A percentile compares a stretch with the other conserved stretches of the same genome.
Conservation (phyloP, 2,797 vertebrate genomes). For the Cichlasoma orientale region DNA sequence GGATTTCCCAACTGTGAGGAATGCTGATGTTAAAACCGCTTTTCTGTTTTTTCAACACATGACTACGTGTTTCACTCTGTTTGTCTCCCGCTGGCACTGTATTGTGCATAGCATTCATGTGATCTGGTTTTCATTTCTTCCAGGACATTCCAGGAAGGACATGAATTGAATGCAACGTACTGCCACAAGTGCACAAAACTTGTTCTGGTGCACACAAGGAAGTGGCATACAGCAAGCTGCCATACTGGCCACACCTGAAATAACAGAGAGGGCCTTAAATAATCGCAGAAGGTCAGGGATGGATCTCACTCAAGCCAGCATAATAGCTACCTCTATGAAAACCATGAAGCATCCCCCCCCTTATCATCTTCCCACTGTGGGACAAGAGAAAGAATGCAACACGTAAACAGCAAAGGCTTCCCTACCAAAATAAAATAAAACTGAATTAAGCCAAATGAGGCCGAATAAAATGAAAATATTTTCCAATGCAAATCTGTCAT, state of each 20-base stretch:
- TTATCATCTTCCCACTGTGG: conserved; percentile 42
- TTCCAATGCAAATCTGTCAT: background rate
- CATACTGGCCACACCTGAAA: conserved; percentile 76
- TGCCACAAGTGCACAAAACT: conserved; percentile 52
- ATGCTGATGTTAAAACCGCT: conserved; percentile 33
- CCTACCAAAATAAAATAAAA: conserved; percentile 4
- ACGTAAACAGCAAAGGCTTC: conserved; percentile 11
- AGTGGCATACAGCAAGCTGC: conserved; percentile 60
- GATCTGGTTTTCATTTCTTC: conserved; percentile 34
- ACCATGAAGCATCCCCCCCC: conserved; percentile 41
- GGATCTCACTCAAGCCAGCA: conserved; percentile 38
- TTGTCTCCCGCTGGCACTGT: background rate
- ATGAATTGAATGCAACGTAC: conserved; percentile 38
- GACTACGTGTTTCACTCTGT: conserved; percentile 2
- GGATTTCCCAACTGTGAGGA: conserved; percentile 36
- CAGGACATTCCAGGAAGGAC: conserved; percentile 53
- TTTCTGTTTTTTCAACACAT: background rate
- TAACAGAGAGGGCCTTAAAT: conserved; percentile 72
- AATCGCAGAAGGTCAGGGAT: conserved; percentile 50
- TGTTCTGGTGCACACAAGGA: conserved; percentile 44
- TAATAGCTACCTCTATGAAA: conserved; percentile 69
- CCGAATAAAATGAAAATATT: background rate
- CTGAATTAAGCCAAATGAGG: background rate
- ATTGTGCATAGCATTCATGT: conserved; percentile 15
- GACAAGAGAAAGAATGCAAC: conserved; percentile 28